Percentiles rank a stretch among this genome's conserved stretches.
These are phyloP conservation scores for Rutpela maculata DNA, from an alignment of 2,888 invertebrate genomes.

Conservation along the genomic window DNA sequence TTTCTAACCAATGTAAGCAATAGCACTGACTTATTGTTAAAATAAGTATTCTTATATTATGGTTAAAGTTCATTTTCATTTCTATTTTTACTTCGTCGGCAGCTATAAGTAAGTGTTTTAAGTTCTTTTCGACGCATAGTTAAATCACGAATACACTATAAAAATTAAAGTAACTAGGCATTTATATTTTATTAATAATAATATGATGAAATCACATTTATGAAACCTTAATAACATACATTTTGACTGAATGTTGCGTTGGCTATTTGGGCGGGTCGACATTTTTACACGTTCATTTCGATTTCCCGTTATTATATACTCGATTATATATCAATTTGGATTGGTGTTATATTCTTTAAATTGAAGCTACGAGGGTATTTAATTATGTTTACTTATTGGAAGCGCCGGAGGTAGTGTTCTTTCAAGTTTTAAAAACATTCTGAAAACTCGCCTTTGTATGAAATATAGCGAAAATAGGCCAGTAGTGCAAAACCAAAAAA, in stretches of 20 bases:
- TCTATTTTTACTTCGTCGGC: constrained; percentile 21
- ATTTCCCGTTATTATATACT: constrained; percentile 39
- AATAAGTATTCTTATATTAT: constrained; percentile 16
- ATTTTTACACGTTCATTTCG: constrained; percentile 42
- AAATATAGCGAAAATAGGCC: too few relatives aligned
- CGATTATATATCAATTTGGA: constrained; percentile 20
- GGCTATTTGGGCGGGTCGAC: constrained; percentile 37
- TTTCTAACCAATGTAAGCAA: constrained; percentile 26
- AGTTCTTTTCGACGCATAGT: neutral
- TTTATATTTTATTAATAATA: neutral
- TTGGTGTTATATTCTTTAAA: neutral
- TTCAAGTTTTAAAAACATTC: too few relatives aligned
- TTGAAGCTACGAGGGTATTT: neutral
- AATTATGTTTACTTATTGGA: neutral
- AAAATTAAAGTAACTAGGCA: neutral
- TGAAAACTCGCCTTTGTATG: too few relatives aligned
- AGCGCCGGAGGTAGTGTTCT: too few relatives aligned
- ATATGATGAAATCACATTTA: constrained; percentile 24
- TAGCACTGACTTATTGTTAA: constrained; percentile 23
- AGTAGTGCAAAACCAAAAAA: too few relatives aligned
- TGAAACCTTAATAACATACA: constrained; percentile 26
- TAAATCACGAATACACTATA: neutral
- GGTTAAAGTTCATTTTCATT: constrained; percentile 25
- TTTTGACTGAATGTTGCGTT: constrained; percentile 34
- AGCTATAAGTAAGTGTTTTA: neutral